These are phyloP conservation scores for Drosophila picticornis DNA, from an alignment of 2,888 invertebrate genomes.

Conservation along the genomic window DNA sequence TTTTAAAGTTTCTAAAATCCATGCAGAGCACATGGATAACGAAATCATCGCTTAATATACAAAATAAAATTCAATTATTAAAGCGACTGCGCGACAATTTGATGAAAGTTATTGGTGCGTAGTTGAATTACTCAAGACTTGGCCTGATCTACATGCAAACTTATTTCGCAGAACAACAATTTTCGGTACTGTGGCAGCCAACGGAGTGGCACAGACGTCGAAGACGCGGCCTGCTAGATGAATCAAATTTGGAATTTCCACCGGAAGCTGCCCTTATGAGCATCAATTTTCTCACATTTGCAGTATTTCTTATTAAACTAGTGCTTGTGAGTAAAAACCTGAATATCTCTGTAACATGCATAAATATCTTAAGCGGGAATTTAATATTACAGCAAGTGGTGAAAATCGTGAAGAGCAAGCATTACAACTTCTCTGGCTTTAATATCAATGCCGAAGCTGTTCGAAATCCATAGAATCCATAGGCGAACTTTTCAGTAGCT, in stretches of 20 bases:
- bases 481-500: neutral
- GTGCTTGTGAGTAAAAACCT: constrained; percentile 88
- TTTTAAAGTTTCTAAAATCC: constrained; percentile 81
- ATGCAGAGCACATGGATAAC: constrained; percentile 80
- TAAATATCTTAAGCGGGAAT: neutral
- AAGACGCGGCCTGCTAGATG: constrained; percentile 83
- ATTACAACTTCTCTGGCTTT: constrained; percentile 82
- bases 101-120: constrained; percentile 89
- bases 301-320: constrained; percentile 93
- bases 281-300: constrained; percentile 93
- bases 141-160: constrained; percentile 2
- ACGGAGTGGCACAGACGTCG: constrained; percentile 67
- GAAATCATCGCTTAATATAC: constrained; percentile 78
- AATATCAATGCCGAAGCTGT: constrained; percentile 63
- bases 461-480: constrained; percentile 52
- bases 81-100: constrained; percentile 86
- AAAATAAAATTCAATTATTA: constrained; percentile 82
- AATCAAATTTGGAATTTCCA: constrained; percentile 90
- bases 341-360: neutral
- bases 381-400: constrained; percentile 88
- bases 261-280: constrained; percentile 93
- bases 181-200: constrained; percentile 86
- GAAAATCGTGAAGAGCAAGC: constrained; percentile 88
- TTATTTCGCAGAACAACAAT: constrained; percentile 85
- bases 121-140: constrained; percentile 22